These are phyloP conservation scores for Leptosomus discolor DNA, from an alignment of 2,113 vertebrate genomes.

Conservation along the genomic window DNA sequence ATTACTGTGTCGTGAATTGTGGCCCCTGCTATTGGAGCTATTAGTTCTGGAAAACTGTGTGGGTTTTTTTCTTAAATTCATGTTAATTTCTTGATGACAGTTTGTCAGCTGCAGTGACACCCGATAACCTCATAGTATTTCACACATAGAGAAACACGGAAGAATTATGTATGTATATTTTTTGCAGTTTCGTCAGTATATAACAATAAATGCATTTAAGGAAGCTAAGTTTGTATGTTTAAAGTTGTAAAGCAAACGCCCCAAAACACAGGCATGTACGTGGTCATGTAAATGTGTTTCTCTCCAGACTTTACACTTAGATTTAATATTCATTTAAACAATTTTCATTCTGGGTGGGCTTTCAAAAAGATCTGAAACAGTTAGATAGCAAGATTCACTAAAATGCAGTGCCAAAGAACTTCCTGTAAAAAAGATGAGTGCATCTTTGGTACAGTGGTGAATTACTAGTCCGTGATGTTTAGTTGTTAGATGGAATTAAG, in stretches of 20 bases:
- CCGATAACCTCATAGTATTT: background rate
- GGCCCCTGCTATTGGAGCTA: background rate
- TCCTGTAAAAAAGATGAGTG: background rate
- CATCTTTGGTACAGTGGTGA: background rate
- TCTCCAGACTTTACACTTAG: background rate
- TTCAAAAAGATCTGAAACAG: background rate
- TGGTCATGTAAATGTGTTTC: background rate
- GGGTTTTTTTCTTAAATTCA: background rate
- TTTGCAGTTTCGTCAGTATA: background rate
- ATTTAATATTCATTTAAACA: background rate
- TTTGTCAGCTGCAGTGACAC: background rate
- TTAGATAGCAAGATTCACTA: background rate
- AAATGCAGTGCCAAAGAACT: background rate
- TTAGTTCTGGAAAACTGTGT: background rate
- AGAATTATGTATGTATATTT: accelerated
- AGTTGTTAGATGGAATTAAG: background rate
- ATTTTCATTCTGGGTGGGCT: background rate
- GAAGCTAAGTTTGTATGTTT: background rate
- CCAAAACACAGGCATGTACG: background rate
- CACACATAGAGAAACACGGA: background rate
- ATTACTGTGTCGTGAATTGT: background rate
- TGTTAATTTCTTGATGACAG: background rate
- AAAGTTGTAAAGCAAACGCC: background rate
- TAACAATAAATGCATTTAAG: background rate
- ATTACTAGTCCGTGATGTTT: background rate